Percentiles rank a stretch among this genome's conserved stretches.
Conservation (phyloP, 2,888 invertebrate species). For the Coleophora deauratella region DNA sequence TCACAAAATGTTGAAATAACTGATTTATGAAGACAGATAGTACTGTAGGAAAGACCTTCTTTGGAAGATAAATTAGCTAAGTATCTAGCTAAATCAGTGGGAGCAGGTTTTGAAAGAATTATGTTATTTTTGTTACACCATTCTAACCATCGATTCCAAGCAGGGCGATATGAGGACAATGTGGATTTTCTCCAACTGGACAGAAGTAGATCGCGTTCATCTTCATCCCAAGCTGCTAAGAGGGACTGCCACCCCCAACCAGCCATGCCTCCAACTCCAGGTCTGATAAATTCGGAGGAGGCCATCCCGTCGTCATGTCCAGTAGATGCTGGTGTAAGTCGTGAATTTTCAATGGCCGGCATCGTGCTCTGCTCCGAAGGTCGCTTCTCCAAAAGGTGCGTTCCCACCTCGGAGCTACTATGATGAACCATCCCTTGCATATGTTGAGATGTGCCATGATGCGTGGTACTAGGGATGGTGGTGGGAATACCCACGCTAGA, state of each 20-base stretch:
- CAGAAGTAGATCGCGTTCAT: constrained; percentile 5
- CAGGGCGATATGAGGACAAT: constrained; percentile 5
- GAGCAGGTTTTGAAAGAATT: not conserved
- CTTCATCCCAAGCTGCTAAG: constrained; percentile 4
- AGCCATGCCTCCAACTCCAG: constrained; percentile 8
- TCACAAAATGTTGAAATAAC: constrained; percentile 7
- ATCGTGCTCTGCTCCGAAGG: not conserved
- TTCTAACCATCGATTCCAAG: constrained; percentile 1
- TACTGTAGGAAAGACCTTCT: constrained; percentile 4
- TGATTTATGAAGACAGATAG: constrained; percentile 10
- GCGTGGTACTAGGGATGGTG: constrained; percentile 10
- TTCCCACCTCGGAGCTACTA: constrained; percentile 12
- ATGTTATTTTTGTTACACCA: constrained; percentile 4
- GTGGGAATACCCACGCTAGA: constrained; percentile 15
- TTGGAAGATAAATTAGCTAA: not conserved
- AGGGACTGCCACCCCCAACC: constrained; percentile 9
- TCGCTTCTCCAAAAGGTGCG: constrained; percentile 5
- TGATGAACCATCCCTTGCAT: constrained; percentile 5
- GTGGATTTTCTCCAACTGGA: constrained; percentile 10
- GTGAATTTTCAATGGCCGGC: not conserved
- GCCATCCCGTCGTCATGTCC: constrained; percentile 13
- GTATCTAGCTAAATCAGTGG: not conserved
- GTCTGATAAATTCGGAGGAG: not conserved
- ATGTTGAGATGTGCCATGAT: constrained; percentile 12
- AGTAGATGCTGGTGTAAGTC: constrained; percentile 6